Evolutionary conservation across 2,113 vertebrate species (phyloP).

Genomic region (Vanacampus margaritifer): DNA sequence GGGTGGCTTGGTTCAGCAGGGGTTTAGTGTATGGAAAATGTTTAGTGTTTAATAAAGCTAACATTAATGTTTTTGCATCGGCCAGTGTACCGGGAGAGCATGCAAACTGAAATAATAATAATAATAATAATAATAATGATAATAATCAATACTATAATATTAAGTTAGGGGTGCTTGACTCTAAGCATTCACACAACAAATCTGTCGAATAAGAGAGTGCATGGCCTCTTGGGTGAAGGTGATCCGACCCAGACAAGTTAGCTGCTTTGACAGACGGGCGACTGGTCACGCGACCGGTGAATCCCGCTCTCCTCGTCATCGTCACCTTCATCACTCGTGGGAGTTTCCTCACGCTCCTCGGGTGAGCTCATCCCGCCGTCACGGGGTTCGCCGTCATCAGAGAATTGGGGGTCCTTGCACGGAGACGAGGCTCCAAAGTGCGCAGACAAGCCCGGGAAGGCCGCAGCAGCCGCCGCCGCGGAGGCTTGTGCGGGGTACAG

Average conservation of each 20-base stretch:
- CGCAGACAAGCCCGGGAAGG: conserved; percentile 76
- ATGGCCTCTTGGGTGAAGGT: not conserved
- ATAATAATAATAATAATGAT: not conserved
- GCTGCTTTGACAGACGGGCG: conserved; percentile 56
- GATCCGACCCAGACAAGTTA: conserved; percentile 42
- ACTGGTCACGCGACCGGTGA: conserved; percentile 37
- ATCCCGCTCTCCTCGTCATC: conserved; percentile 51
- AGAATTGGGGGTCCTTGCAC: conserved; percentile 55
- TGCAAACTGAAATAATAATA: not conserved
- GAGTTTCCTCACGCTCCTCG: conserved; percentile 56
- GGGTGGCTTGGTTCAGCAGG: not conserved
- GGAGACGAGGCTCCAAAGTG: conserved; percentile 48
- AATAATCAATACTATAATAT: not conserved
- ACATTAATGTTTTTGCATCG: not conserved
- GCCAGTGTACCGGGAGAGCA: not conserved
- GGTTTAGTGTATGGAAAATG: not conserved
- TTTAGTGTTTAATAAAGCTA: not conserved
- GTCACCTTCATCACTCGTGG: conserved; percentile 51
- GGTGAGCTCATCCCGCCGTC: conserved; percentile 52
- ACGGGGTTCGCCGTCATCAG: conserved; percentile 42
- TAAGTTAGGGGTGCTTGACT: not conserved
- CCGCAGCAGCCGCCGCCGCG: conserved; percentile 70
- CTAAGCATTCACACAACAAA: conserved; percentile 8
- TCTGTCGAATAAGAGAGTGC: not conserved
- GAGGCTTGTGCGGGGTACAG: conserved; percentile 77